These are phyloP conservation scores for Nerophis ophidion DNA, from an alignment of 2,113 vertebrate genomes.

Conservation along the genomic window DNA sequence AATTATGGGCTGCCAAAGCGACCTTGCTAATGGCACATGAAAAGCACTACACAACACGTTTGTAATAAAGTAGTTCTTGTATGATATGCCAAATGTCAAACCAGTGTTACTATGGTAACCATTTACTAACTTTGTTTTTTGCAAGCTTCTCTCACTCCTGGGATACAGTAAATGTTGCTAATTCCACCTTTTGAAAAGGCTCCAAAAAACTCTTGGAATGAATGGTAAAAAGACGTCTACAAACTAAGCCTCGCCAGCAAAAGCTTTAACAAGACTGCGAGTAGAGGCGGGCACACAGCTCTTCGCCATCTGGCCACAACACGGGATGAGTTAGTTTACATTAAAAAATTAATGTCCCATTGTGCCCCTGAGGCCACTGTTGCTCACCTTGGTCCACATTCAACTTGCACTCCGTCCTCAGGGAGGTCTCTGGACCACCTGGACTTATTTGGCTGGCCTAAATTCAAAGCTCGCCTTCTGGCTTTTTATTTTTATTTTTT, in stretches of 20 bases:
- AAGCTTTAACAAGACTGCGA: conserved; percentile 21
- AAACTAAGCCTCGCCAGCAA: conserved; percentile 25
- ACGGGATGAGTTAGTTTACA: conserved; percentile 63
- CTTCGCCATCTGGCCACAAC: conserved; percentile 54
- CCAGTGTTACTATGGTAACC: not conserved
- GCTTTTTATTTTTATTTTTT: conserved; percentile 62
- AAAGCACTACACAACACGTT: not conserved
- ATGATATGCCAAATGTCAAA: not conserved
- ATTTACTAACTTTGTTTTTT: conserved; percentile 28
- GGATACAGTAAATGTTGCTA: conserved; percentile 42
- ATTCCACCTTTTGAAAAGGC: conserved; percentile 8
- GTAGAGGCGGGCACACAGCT: conserved; percentile 46
- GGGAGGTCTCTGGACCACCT: conserved; percentile 56
- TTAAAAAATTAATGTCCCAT: conserved; percentile 68
- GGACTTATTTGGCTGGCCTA: conserved; percentile 66
- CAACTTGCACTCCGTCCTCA: conserved; percentile 37
- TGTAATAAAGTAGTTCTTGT: not conserved
- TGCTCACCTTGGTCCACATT: conserved; percentile 66
- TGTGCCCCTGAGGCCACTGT: conserved; percentile 45
- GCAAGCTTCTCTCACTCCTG: conserved; percentile 27
- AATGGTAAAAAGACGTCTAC: conserved; percentile 23
- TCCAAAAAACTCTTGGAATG: conserved; percentile 22
- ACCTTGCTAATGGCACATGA: conserved; percentile 11
- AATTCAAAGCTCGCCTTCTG: conserved; percentile 61
- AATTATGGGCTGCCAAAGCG: conserved; percentile 1